Base-by-base conservation (phyloP, 1,140 invertebrate species). In the Hyles vespertilio region DNA sequence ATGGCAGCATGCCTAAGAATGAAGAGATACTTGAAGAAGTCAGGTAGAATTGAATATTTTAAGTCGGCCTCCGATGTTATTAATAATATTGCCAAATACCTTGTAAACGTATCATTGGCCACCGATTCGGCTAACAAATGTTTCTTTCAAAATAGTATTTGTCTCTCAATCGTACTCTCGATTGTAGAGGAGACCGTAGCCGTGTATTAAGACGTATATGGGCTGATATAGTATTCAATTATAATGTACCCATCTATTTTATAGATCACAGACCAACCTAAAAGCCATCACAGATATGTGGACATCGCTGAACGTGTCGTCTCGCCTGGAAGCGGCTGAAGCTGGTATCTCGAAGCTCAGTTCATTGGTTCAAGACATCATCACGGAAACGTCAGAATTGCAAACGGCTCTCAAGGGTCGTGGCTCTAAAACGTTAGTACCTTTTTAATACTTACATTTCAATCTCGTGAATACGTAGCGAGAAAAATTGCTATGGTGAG, bases 231-330 rank as follows among this genome's bases (percentile, higher is more conserved):
- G n/a, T n/a, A n/a, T n/a, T n/a, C n/a, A n/a, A n/a, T n/a, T n/a
- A n/a, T n/a, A n/a, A n/a, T n/a, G n/a, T n/a, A n/a, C n/a, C n/a
- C n/a, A n/a, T n/a, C n/a, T n/a, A n/a, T n/a, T n/a, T n/a, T n/a
- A n/a, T n/a, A 88, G 85, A 60, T 85, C 85, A 46, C 79, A 84
- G 64, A 77, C 78, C 2, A 84, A 84, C 40, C 53, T 82, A 2
- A 87, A 86, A 70, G 80, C 83, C 0, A 86, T 87, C 8, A 83
- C 79, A 4, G 83, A 87, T 12, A 87, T 87, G 83, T 89, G 84
- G 83, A 86, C 74, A 1, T 79, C 78, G 5, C 45, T 89, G 11
- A 89, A 87, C 50, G 81, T 89, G 1, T 80, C 80, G 0, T 84
- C 83, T 5, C 73, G 86, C 3, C 58, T 89, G 32, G 81, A 84